phyloP scores from a whole-genome alignment of 2,113 vertebrate genomes.

The Bostrychus sinensis region DNA sequence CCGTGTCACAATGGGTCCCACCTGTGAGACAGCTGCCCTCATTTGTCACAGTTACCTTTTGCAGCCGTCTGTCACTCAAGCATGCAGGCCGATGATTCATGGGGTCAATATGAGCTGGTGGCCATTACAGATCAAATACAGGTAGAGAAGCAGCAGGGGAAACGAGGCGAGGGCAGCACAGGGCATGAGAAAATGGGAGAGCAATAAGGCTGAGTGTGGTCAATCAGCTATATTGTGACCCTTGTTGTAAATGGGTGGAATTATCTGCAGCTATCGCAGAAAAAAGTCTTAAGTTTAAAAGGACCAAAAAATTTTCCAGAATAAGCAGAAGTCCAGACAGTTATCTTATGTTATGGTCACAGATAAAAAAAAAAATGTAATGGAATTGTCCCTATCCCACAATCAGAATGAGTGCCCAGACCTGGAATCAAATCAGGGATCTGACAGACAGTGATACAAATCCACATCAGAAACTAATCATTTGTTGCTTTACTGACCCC shows the following conservation, averaged over 20 bases:
- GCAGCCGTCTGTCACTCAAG: constrained; percentile 30
- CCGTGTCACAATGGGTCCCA: constrained; percentile 18
- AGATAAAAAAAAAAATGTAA: too few species aligned
- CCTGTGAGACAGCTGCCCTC: constrained; percentile 20
- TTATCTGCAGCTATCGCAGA: neutral
- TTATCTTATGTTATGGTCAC: too few species aligned
- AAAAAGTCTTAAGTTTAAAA: neutral
- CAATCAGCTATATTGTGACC: neutral
- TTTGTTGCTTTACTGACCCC: too few species aligned
- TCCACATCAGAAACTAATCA: too few species aligned
- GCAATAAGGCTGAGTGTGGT: constrained; percentile 20
- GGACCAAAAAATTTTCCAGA: neutral
- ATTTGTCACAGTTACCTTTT: constrained; percentile 38
- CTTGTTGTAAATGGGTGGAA: neutral
- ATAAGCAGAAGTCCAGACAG: neutral
- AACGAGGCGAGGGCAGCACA: neutral
- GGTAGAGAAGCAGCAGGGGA: constrained; percentile 7
- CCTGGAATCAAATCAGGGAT: too few species aligned
- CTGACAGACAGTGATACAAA: too few species aligned
- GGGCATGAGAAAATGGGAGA: constrained; percentile 24
- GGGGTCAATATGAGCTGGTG: constrained; percentile 26
- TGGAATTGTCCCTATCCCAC: too few species aligned
- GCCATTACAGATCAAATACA: constrained; percentile 19
- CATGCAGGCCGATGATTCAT: constrained; percentile 38
- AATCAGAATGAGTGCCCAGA: too few species aligned